phyloP scores from a whole-genome alignment of 2,888 invertebrate species.

The Pasiphila rectangulata region DNA sequence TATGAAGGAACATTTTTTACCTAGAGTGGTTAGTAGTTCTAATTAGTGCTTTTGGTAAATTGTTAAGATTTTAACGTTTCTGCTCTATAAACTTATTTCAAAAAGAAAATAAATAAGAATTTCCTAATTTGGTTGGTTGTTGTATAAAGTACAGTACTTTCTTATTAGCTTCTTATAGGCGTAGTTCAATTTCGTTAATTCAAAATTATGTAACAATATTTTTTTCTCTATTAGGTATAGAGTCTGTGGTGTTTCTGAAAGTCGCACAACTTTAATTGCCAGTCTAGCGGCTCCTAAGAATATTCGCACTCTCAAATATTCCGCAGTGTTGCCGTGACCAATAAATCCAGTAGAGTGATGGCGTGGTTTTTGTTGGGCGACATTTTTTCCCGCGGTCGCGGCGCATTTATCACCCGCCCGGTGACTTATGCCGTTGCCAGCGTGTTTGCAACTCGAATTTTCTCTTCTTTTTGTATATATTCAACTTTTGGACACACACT shows the following conservation, averaged over 20 bases:
- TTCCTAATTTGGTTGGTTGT: too few relatives aligned
- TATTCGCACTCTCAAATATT: constrained; percentile 70
- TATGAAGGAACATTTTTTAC: too few relatives aligned
- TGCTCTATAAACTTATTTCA: too few relatives aligned
- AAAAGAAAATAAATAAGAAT: too few relatives aligned
- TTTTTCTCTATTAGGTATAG: neutral
- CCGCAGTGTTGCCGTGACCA: constrained; percentile 64
- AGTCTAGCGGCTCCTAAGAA: constrained; percentile 37
- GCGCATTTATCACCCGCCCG: constrained; percentile 68
- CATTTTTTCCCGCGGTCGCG: constrained; percentile 79
- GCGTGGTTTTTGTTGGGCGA: constrained; percentile 71
- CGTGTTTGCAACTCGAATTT: constrained; percentile 37
- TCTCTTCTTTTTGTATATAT: constrained; percentile 34
- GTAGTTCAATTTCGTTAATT: too few relatives aligned
- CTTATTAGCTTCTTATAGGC: too few relatives aligned
- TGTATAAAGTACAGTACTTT: too few relatives aligned
- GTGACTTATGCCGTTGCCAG: constrained; percentile 65
- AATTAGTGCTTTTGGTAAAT: too few relatives aligned
- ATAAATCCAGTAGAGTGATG: constrained; percentile 77
- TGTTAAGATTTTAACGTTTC: too few relatives aligned
- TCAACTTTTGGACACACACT: constrained; percentile 10
- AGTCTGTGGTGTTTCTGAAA: neutral
- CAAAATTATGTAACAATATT: too few relatives aligned
- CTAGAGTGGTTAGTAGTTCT: too few relatives aligned
- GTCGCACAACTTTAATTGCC: constrained; percentile 7